phyloP scores from a whole-genome alignment of 2,797 vertebrate genomes.

The Gobionotothen gibberifrons region DNA sequence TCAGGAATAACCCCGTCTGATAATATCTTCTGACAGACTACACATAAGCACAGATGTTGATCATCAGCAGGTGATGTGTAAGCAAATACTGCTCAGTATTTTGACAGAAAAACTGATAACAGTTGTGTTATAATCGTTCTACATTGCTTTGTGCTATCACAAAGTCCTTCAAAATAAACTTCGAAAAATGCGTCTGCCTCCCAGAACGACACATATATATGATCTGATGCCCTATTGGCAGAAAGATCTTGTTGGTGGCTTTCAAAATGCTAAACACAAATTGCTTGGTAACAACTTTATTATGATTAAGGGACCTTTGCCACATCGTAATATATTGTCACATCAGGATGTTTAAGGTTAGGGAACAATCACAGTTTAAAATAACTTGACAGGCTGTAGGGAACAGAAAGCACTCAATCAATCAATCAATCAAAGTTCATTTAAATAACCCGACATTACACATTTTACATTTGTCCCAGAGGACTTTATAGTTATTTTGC shows the following conservation, averaged over 20 bases:
- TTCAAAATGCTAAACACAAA: background rate
- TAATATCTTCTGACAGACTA: slow-evolving; percentile 57
- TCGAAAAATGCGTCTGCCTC: background rate
- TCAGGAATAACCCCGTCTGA: slow-evolving; percentile 17
- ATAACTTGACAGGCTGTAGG: background rate
- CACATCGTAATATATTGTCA: too few relatives aligned
- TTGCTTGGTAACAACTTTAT: background rate
- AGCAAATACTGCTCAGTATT: background rate
- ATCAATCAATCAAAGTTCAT: too few relatives aligned
- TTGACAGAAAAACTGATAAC: background rate
- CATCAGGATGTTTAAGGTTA: background rate
- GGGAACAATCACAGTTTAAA: background rate
- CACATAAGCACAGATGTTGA: slow-evolving; percentile 48
- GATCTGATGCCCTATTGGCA: too few relatives aligned
- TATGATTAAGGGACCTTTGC: background rate
- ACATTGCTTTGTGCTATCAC: background rate
- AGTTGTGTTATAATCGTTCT: background rate
- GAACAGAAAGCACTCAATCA: background rate
- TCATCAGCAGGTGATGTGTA: slow-evolving; percentile 19
- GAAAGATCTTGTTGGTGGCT: background rate
- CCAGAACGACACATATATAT: background rate
- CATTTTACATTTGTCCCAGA: too few relatives aligned
- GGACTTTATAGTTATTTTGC: too few relatives aligned
- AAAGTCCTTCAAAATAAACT: background rate
- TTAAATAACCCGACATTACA: too few relatives aligned